Evolutionary conservation across 2,888 invertebrate species (phyloP).

Genomic region (Noctua pronuba): DNA sequence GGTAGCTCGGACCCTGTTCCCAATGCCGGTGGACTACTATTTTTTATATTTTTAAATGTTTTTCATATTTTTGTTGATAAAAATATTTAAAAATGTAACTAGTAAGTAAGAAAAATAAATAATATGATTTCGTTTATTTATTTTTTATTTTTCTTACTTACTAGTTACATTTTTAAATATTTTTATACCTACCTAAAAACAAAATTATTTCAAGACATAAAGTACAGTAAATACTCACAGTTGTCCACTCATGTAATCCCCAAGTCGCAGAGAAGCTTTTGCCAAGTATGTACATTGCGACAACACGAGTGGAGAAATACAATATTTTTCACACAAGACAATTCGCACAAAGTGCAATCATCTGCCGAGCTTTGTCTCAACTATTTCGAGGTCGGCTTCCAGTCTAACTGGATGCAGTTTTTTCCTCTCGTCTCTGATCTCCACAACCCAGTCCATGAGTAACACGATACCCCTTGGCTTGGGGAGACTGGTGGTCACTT

Average conservation of each 20-base stretch:
- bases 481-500: background rate
- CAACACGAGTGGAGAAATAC: slow-evolving; percentile 10
- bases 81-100: too few relatives aligned
- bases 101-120: too few relatives aligned
- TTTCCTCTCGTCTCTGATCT: background rate
- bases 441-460: background rate
- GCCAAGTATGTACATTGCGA: slow-evolving; percentile 16
- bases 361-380: background rate
- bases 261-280: slow-evolving; percentile 22
- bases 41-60: too few relatives aligned
- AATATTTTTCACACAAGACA: slow-evolving; percentile 21
- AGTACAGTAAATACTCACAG: slow-evolving; percentile 27
- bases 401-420: background rate
- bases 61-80: too few relatives aligned
- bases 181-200: background rate
- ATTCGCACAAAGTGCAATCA: background rate
- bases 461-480: background rate
- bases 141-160: too few relatives aligned
- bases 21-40: too few relatives aligned
- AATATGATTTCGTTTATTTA: too few relatives aligned
- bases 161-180: too few relatives aligned
- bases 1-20: too few relatives aligned
- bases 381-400: background rate
- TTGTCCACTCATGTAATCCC: slow-evolving; percentile 27
- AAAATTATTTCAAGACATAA: slow-evolving; percentile 4